These are phyloP conservation scores for Cercocebus atys DNA, from an alignment of 2,113 vertebrate genomes.

Conservation along the genomic window DNA sequence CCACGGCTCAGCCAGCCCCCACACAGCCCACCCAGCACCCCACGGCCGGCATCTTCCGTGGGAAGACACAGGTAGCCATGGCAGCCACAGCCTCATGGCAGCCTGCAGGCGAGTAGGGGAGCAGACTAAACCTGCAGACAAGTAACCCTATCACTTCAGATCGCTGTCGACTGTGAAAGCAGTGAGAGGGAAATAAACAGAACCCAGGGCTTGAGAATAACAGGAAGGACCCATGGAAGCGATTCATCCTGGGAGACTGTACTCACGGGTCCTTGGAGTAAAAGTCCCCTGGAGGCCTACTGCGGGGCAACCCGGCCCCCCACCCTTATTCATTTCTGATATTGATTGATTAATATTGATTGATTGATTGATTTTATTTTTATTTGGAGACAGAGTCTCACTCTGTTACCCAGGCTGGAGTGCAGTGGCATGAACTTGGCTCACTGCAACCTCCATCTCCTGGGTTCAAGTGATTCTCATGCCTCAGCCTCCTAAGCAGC, in stretches of 20 bases:
- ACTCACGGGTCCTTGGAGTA: rapidly evolving
- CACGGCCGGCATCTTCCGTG: rapidly evolving
- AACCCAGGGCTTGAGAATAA: neutral
- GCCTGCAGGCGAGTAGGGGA: too few species aligned
- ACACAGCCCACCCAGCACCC: neutral
- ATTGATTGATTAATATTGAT: neutral
- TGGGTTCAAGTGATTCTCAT: too few species aligned
- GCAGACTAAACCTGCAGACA: neutral
- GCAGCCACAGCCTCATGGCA: neutral
- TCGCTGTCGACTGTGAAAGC: neutral
- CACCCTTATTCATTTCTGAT: neutral
- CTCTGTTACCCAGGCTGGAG: too few species aligned
- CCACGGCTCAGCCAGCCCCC: neutral
- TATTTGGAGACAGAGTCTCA: too few species aligned
- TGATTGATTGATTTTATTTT: too few species aligned
- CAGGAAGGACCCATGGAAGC: neutral
- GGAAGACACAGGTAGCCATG: neutral
- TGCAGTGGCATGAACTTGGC: too few species aligned
- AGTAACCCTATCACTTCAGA: neutral
- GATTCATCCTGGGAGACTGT: neutral
- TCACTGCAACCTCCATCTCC: too few species aligned
- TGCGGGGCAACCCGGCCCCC: neutral
- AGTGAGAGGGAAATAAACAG: neutral
- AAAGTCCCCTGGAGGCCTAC: neutral
- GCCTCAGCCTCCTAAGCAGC: too few species aligned